These are phyloP conservation scores for Enteromius anoplus DNA, from an alignment of 2,797 vertebrate genomes.

Conservation along the genomic window DNA sequence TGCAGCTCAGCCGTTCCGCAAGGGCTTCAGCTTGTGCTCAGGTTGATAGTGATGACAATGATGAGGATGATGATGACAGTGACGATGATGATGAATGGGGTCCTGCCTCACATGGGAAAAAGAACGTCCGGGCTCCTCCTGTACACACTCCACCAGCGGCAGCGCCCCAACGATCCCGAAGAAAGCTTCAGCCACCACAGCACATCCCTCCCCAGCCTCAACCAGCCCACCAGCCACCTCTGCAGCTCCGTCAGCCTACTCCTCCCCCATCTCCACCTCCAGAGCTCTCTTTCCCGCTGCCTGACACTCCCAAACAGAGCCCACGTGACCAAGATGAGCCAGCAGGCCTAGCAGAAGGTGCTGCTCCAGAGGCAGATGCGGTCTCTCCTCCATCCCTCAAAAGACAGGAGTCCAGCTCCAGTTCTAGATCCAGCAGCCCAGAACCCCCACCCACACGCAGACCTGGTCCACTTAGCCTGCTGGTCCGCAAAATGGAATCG, in stretches of 20 bases:
- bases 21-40: slow-evolving; percentile 56
- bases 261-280: slow-evolving; percentile 81
- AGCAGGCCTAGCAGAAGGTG: slow-evolving; percentile 58
- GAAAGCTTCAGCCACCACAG: slow-evolving; percentile 81
- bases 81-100: slow-evolving; percentile 67
- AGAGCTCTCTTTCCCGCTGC: slow-evolving; percentile 76
- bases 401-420: slow-evolving; percentile 76
- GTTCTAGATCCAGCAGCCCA: slow-evolving; percentile 83
- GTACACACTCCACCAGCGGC: slow-evolving; percentile 63
- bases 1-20: slow-evolving; percentile 75
- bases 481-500: slow-evolving; percentile 79
- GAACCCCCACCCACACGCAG: slow-evolving; percentile 75
- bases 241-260: slow-evolving; percentile 77
- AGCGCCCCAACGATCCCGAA: slow-evolving; percentile 70
- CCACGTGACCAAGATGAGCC: slow-evolving; percentile 76
- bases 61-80: slow-evolving; percentile 69
- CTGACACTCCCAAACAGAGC: slow-evolving; percentile 84
- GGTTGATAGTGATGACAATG: slow-evolving; percentile 74
- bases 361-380: slow-evolving; percentile 46
- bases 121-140: slow-evolving; percentile 62
- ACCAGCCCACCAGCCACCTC: slow-evolving; percentile 68
- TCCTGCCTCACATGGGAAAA: slow-evolving; percentile 62
- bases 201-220: slow-evolving; percentile 78
- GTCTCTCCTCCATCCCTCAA: slow-evolving; percentile 65
- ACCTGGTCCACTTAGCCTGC: slow-evolving; percentile 75